Base-by-base conservation (phyloP, 2,797 vertebrate genomes). In the Sebastes baramenuke region DNA sequence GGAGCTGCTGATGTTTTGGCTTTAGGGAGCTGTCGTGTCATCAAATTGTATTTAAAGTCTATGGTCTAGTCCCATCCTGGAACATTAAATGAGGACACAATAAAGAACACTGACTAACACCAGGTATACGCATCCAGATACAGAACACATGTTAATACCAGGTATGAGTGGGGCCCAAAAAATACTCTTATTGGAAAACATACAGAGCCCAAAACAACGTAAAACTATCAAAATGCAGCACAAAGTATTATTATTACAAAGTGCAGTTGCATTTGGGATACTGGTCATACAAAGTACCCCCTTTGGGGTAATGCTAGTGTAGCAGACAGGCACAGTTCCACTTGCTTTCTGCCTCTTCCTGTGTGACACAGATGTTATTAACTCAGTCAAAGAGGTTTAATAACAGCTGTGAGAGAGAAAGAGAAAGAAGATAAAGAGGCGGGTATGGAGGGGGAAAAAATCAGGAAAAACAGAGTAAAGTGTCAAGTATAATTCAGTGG, bases 351-450 rank as follows among this genome's bases (percentile, higher is more conserved):
- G 38, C 58, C 32, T 62, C 61, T 70, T 77, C 60, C 65, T 38
- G 72, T 61, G 85, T 72, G 78, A 85, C 80, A 84, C 78, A 88
- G 80, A 71, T 78, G 83, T 83, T 84, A 83, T 89, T 86, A 90
- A 84, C 82, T 79, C 67, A 82, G 78, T 80, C 82, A 83, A 81
- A 78, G 79, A 68, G 85, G 30, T 80, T 81, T 86, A 90, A 85
- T 87, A 83, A 88, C 82, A 88, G 76, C 70, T 73, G 76, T 18
- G 80, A 74, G 74, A 55, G 13, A n/a, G 54, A 73, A 56, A 58
- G 46, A 72, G 49, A 38, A 61, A 69, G 68, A 67, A 73, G 73
- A 82, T 30, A 62, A 75, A 72, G 72, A 54, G 49, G 34, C 1
- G 46, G 20, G 13, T 16, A 12, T 8, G 4, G 42, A 8, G n/a